These are phyloP conservation scores for Centruroides sculpturatus DNA, from an alignment of 1,140 invertebrate species.

Conservation along the genomic window DNA sequence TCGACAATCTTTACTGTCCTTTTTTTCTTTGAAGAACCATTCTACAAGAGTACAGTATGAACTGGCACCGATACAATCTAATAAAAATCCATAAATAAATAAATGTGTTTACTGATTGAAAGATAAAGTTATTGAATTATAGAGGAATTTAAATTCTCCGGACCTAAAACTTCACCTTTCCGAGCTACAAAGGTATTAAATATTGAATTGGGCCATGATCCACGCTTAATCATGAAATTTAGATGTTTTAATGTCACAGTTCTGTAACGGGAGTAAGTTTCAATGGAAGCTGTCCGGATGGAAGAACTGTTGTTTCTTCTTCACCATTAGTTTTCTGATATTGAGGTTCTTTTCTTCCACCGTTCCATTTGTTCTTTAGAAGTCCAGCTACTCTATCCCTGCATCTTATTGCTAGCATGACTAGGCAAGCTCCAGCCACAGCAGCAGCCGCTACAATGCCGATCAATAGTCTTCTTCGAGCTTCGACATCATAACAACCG, in stretches of 20 bases:
- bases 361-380: constrained; percentile 21
- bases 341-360: constrained; percentile 63
- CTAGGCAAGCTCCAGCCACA: constrained; percentile 2
- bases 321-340: constrained; percentile 76
- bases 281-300: constrained; percentile 38
- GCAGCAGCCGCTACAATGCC: constrained; percentile 5
- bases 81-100: too few relatives aligned
- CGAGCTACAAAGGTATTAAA: too few relatives aligned
- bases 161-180: too few relatives aligned
- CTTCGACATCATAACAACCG: constrained; percentile 4
- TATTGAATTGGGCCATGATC: too few relatives aligned
- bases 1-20: too few relatives aligned
- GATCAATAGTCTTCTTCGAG: constrained; percentile 7
- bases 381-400: constrained; percentile 9
- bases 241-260: constrained; percentile 39
- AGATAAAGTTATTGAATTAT: too few relatives aligned
- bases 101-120: too few relatives aligned
- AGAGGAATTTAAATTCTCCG: too few relatives aligned
- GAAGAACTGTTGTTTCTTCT: constrained; percentile 42
- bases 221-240: neutral
- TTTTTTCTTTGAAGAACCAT: too few relatives aligned
- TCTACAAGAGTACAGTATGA: too few relatives aligned
- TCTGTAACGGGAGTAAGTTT: constrained; percentile 74
- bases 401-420: constrained; percentile 7
- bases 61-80: too few relatives aligned